phyloP scores from a whole-genome alignment of 1,140 invertebrate genomes.

The Trypoxylus dichotomus region DNA sequence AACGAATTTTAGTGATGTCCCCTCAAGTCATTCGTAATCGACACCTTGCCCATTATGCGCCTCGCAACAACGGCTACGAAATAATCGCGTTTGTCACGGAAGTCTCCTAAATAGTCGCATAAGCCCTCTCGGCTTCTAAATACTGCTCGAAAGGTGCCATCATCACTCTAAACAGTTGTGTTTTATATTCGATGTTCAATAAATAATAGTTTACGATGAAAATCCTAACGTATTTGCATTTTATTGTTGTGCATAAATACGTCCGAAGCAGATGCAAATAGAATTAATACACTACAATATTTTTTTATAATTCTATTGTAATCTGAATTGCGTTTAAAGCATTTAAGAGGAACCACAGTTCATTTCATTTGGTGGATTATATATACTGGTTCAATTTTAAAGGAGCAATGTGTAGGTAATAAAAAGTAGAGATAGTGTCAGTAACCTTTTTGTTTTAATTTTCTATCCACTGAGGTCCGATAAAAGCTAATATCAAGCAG shows the following conservation, averaged over 20 bases:
- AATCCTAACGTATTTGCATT: neutral
- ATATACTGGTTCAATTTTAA: too few species aligned
- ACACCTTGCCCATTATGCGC: neutral
- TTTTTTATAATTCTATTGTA: neutral
- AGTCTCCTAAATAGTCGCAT: neutral
- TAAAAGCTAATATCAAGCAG: too few species aligned
- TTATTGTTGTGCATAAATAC: neutral
- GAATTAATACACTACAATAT: neutral
- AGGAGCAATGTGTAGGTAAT: too few species aligned
- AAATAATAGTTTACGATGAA: neutral
- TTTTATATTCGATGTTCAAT: neutral
- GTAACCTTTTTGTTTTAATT: too few species aligned
- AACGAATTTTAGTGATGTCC: constrained; percentile 26
- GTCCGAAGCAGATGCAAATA: neutral
- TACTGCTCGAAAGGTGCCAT: neutral
- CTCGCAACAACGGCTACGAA: neutral
- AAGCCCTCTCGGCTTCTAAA: neutral
- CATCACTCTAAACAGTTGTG: neutral
- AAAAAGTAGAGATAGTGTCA: too few species aligned
- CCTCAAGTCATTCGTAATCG: constrained; percentile 1
- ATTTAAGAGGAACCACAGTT: too few species aligned
- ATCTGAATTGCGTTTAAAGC: too few species aligned
- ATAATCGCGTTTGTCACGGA: constrained; percentile 9
- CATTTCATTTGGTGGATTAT: too few species aligned
- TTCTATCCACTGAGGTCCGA: too few species aligned